Evolutionary conservation across 2,888 invertebrate genomes (phyloP).

Genomic region (Acholoe squamosa): DNA sequence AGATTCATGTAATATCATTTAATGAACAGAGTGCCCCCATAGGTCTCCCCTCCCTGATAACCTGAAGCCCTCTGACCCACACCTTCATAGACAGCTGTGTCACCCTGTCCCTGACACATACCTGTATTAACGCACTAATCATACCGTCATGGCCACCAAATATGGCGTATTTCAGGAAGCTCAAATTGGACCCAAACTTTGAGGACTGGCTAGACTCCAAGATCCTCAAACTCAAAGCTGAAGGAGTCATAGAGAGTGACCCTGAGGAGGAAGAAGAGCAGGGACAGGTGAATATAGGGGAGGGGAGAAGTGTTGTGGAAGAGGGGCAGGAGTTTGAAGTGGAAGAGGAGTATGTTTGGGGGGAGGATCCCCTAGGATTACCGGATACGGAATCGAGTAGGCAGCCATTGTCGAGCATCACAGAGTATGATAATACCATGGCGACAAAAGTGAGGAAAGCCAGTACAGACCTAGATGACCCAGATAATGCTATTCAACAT

Average conservation of each 20-base stretch:
- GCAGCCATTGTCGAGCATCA: neutral
- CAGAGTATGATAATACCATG: neutral
- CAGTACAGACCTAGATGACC: neutral
- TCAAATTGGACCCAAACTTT: conserved; percentile 51
- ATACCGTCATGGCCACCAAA: neutral
- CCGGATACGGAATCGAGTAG: neutral
- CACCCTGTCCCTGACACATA: neutral
- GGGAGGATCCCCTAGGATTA: conserved; percentile 22
- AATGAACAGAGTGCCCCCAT: no score
- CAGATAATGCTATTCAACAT: neutral
- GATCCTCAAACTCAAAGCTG: conserved; percentile 53
- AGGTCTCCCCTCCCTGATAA: no score
- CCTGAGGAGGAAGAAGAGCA: conserved; percentile 12
- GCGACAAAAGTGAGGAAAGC: neutral
- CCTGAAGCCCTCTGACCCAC: no score
- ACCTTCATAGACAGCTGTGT: no score
- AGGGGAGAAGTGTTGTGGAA: neutral
- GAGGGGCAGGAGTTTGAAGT: neutral
- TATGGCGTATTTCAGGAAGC: conserved; percentile 47
- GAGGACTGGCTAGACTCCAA: conserved; percentile 40
- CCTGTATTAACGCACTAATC: neutral
- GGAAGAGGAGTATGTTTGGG: conserved; percentile 44
- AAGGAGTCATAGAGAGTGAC: conserved; percentile 47
- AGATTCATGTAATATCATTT: no score
- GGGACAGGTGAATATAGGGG: neutral